These are phyloP conservation scores for Drosophila varians DNA, from an alignment of 1,140 invertebrate genomes.

Conservation along the genomic window DNA sequence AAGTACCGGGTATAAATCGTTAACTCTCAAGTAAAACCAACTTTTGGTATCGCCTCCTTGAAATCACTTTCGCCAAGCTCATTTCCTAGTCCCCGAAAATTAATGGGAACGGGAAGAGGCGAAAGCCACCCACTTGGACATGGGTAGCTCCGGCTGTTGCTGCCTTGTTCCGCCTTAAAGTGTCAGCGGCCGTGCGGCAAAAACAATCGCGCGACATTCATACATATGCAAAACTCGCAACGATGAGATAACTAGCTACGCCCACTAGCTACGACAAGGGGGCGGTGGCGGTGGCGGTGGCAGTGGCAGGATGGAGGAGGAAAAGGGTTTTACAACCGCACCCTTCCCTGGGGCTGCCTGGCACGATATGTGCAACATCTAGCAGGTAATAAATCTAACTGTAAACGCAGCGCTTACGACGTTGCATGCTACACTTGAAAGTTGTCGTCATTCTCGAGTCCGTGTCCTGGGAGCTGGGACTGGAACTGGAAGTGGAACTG, in stretches of 20 bases:
- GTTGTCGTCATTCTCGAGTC: conserved; percentile 61
- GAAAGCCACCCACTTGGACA: conserved; percentile 14
- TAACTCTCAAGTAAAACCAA: not conserved
- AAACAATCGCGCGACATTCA: conserved; percentile 67
- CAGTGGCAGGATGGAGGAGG: not conserved
- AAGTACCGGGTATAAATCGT: not conserved
- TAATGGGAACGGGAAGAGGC: conserved; percentile 6
- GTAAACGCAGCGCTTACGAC: conserved; percentile 79
- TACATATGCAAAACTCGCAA: conserved; percentile 64
- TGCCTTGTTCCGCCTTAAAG: conserved; percentile 56
- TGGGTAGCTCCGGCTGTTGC: conserved; percentile 40
- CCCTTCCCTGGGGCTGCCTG: conserved; percentile 5
- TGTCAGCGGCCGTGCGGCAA: conserved; percentile 41
- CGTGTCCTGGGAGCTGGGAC: conserved; percentile 2
- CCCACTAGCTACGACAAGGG: too few species aligned
- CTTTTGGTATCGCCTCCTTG: not conserved
- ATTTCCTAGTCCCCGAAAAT: conserved; percentile 13
- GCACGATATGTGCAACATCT: conserved; percentile 77
- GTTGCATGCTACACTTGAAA: conserved; percentile 77
- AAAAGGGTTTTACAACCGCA: not conserved
- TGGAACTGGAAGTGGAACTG: not conserved
- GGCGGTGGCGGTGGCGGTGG: not conserved
- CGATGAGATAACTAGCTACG: conserved; percentile 58
- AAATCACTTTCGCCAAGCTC: conserved; percentile 18
- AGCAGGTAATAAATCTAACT: conserved; percentile 80